Base-by-base conservation (phyloP, 2,797 vertebrate genomes). In the Podarcis siculus region DNA sequence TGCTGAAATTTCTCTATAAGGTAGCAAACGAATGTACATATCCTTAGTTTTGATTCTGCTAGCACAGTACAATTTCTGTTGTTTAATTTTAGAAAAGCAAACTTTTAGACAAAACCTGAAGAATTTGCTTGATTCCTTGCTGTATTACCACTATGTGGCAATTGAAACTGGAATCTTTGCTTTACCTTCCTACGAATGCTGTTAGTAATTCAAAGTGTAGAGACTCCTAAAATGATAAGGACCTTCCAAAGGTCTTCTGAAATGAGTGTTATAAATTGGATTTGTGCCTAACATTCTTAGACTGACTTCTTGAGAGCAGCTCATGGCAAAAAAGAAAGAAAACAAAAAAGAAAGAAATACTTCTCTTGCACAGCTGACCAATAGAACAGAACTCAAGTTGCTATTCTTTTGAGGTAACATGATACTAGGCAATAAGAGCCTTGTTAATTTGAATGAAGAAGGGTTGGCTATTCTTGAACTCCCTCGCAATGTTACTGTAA, bases 141-240 rank as follows among this genome's bases (percentile, higher is more conserved):
- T 80, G 8, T 72, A 15, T 49, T 71, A 58, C 23, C 17, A 23
- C 2, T 27, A 9, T n/a, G 3, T 32, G 32, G 4, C 3, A 27
- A 35, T 45, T 72, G 25, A 61, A 61, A 32, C 10, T 13, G 13
- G 23, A 75, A 82, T 77, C 19, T 84, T 72, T 61, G 30, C 17
- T 32, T 42, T 84, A 84, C 30, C 55, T 84, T 79, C 2, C 8
- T 32, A 2, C 17, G 39, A 76, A 25, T 39, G 12, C 32, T 79
- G 42, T n/a, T 82, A 75, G 37, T 45, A 64, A 42, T 79, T 83
- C 19, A 79, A 58, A 79, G 15, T 75, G 25, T n/a, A 55, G 5
- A 88, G 75, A 71, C 39, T 88, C 21, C 64, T 79, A 66, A 84
- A 88, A 71, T 25, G 32, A 61, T 67, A 58, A 45, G 32, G 8